phyloP scores from a whole-genome alignment of 30 jellyfish, hydroid and myxozoan genomes.

The Cassiopea xamachana region DNA sequence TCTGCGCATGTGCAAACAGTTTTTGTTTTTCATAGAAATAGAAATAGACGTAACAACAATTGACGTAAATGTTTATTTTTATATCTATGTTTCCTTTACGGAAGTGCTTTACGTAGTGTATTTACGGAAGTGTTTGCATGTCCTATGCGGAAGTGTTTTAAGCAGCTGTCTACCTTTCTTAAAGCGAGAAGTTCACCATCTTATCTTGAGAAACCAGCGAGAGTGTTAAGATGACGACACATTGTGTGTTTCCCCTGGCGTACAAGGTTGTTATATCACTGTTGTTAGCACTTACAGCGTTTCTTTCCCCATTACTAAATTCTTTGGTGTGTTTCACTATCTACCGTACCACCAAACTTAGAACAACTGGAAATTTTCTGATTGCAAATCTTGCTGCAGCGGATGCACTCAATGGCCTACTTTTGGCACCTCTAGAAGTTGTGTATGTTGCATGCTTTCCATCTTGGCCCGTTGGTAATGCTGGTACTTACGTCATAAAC shows the following conservation, averaged over 20 bases:
- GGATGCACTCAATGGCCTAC: conserved; percentile 53
- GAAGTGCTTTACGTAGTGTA: no score
- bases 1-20: no score
- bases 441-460: conserved; percentile 64
- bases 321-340: conserved; percentile 50
- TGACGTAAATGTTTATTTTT: no score
- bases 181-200: no score
- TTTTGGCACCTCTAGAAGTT: conserved; percentile 61
- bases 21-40: no score
- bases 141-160: no score
- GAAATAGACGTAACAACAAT: no score
- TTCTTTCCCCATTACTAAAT: conserved; percentile 62
- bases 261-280: conserved; percentile 38
- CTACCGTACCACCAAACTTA: conserved; percentile 19
- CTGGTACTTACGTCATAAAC: conserved; percentile 65
- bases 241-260: neutral
- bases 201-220: neutral
- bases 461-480: conserved; percentile 55
- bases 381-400: conserved; percentile 62
- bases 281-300: conserved; percentile 36
- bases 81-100: no score
- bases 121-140: no score
- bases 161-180: no score
- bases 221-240: neutral
- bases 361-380: conserved; percentile 51